Base-by-base conservation (phyloP, 2,888 invertebrate species). In the Megalurothrips usitatus region DNA sequence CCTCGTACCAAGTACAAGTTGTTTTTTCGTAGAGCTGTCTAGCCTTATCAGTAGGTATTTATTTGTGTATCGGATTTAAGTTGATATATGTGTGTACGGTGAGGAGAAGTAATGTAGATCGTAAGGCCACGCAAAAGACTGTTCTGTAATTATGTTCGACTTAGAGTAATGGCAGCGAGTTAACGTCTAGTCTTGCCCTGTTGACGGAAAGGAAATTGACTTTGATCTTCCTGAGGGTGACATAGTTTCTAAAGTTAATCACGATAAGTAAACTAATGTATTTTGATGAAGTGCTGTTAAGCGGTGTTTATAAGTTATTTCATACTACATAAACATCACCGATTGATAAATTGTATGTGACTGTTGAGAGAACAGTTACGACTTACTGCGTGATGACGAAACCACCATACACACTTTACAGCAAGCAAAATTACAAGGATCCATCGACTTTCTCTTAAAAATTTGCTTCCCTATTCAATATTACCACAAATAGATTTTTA, bases 51-150 rank as follows among this genome's bases (percentile, higher is more conserved):
- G 17, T 58, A 58, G 58, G 58, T 58, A 58, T 58, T 58, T 58
- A 58, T 58, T 58, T 58, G n/a, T 58, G 58, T 58, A 58, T 17
- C 58, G n/a, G 58, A 58, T 75, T 23, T n/a, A 26, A 26, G 68
- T 75, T 23, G n/a, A 75, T 26, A 11, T 75, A 75, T 26, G n/a
- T 23, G 23, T 23, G 68, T 26, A 26, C 68, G 52, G 17, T 12
- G 26, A 75, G 26, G 68, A 26, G 23, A 19, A 58, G 58, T 26
- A 75, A 11, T 26, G 26, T 75, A 75, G 68, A 23, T 26, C 23
- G 68, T 75, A 75, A 75, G 68, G 68, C 68, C 68, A 26, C 12
- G 23, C 26, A 75, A 75, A 75, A 75, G 68, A 75, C 68, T 75
- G 68, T 75, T 26, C 68, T 26, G 68, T 75, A 75, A 26, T 12